Conservation (phyloP, 2,888 invertebrate species). For the Chouioia cunea region DNA sequence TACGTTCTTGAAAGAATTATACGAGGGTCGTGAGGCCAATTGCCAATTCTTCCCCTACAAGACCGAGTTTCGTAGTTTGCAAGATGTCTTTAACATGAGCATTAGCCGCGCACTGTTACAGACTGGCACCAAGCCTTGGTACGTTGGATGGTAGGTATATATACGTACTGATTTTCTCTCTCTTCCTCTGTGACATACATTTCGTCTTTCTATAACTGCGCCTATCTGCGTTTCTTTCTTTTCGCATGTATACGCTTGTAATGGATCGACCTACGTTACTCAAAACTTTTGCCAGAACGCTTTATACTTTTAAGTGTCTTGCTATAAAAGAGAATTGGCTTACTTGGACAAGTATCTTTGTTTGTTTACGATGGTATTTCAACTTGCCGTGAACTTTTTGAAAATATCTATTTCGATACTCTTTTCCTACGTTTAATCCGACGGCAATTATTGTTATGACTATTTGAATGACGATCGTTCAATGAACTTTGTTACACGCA, state of each 20-base stretch:
- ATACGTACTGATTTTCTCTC: background rate
- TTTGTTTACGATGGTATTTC: background rate
- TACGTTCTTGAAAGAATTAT: slow-evolving; percentile 84
- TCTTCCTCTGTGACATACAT: background rate
- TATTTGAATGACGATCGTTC: background rate
- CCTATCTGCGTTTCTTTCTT: no score
- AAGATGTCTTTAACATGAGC: slow-evolving; percentile 88
- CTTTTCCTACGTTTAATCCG: no score
- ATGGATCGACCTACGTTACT: no score
- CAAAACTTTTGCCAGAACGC: no score
- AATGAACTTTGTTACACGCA: slow-evolving; percentile 28
- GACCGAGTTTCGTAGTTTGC: slow-evolving; percentile 83
- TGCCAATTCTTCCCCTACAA: slow-evolving; percentile 97
- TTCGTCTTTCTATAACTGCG: no score
- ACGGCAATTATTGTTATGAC: no score
- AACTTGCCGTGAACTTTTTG: no score
- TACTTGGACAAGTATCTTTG: no score
- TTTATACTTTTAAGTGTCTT: no score
- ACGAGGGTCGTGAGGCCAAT: slow-evolving; percentile 71
- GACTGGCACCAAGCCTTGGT: slow-evolving; percentile 77
- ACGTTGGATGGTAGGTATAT: slow-evolving; percentile 76
- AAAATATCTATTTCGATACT: no score
- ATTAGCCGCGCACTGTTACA: slow-evolving; percentile 76
- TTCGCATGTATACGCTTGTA: no score
- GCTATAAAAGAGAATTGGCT: no score